These are phyloP conservation scores for Mesochorus sp. DNA, from an alignment of 2,888 invertebrate species.

Conservation along the genomic window DNA sequence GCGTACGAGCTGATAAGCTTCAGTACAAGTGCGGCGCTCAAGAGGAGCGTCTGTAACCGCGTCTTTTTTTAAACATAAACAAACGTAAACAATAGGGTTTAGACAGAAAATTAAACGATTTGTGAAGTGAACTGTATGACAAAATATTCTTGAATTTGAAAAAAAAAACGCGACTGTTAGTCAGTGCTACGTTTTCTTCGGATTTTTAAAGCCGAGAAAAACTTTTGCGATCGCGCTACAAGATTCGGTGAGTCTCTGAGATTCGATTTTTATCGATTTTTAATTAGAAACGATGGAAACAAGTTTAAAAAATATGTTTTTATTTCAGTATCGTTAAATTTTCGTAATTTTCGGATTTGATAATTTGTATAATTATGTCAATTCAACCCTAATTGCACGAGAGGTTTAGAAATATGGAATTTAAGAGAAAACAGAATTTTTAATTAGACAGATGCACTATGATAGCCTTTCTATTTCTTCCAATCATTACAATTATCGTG, in stretches of 20 bases:
- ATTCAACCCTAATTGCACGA: no score
- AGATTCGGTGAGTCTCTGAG: no score
- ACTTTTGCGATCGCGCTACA: no score
- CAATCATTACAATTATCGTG: conserved; percentile 15
- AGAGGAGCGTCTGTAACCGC: conserved; percentile 31
- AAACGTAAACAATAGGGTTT: conserved; percentile 4
- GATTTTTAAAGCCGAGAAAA: no score
- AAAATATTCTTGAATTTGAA: background rate
- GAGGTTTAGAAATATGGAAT: no score
- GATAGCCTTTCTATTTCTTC: background rate
- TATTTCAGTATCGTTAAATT: no score
- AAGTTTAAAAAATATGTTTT: background rate
- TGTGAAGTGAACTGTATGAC: background rate
- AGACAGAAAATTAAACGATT: background rate
- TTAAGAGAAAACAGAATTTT: no score
- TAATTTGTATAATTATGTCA: no score
- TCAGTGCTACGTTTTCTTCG: background rate
- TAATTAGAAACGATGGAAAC: background rate
- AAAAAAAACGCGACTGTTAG: no score
- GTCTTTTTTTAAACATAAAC: background rate
- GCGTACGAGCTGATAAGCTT: conserved; percentile 17
- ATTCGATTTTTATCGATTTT: background rate
- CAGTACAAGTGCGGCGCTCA: conserved; percentile 55
- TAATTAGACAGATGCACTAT: no score
- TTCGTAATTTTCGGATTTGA: no score